Percentiles rank a stretch among this genome's conserved stretches.
These are phyloP conservation scores for Noctilio leporinus DNA, from an alignment of 2,113 vertebrate genomes.

Conservation along the genomic window DNA sequence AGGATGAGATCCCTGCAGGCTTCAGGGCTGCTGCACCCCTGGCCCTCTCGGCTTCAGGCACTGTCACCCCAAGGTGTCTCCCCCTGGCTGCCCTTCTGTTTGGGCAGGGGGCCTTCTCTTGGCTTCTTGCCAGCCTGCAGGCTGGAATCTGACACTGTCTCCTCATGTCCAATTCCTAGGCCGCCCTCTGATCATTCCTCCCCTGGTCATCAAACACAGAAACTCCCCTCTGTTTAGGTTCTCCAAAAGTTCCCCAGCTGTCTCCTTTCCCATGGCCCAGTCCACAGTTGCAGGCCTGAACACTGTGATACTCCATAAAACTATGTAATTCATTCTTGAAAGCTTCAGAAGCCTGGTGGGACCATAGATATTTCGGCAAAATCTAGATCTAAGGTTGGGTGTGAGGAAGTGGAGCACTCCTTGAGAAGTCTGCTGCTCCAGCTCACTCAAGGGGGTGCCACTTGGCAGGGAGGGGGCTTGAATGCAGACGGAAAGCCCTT, in stretches of 20 bases:
- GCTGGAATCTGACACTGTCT: not conserved
- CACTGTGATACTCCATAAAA: not conserved
- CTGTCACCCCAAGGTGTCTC: not conserved
- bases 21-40: not conserved
- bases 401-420: not conserved
- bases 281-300: not conserved
- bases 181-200: not conserved
- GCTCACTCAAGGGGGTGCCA: no score
- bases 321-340: not conserved
- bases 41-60: not conserved
- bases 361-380: not conserved
- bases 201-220: not conserved
- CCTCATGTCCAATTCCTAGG: not conserved
- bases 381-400: not conserved
- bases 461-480: rapidly evolving
- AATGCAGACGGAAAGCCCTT: not conserved
- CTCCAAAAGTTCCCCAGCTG: not conserved
- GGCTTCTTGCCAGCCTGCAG: slow-evolving; percentile 26
- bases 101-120: slow-evolving; percentile 35
- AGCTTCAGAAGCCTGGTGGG: not conserved
- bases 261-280: not conserved
- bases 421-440: not conserved
- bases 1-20: slow-evolving; percentile 28
- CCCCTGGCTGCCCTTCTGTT: not conserved
- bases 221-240: not conserved